Base-by-base conservation (phyloP, 2,888 invertebrate genomes). In the Aethes cnicana region DNA sequence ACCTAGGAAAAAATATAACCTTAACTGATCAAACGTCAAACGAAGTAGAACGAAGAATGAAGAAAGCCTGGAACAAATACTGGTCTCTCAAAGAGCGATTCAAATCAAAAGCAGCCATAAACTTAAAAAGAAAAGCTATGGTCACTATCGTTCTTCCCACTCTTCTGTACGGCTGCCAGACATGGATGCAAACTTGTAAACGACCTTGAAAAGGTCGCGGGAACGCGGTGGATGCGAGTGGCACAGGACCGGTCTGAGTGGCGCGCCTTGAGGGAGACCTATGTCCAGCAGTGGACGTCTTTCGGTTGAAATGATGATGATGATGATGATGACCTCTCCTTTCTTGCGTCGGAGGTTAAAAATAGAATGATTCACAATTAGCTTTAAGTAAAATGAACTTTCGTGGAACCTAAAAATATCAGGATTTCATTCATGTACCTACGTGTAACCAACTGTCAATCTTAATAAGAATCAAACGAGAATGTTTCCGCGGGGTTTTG, bases 41-140 rank as follows among this genome's bases (percentile, higher is more conserved):
- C 2, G 43, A 43, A 4, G 14, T 20, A 5, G 43, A 43, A 3
- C 17, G 12, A 4, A 18, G 41, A 8, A 28, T 42, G 18, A 28
- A 18, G 2, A 28, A 12, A 4, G 17, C 41, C 1, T 42, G 41
- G 41, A 28, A 8, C 8, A 28, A 18, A 18, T 28, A 28, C 18
- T 42, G 41, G 41, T 17, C 18, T 17, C 18, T 26, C 7, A 41
- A 42, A 28, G 41, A 28, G 12, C 11, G 28, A 2, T 14, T 37
- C 4, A 30, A 30, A 37, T 17, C 3, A 16, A n/a, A 8, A 8
- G 2, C 6, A 4, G 8, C 8, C n/a, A 9, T 33, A 1, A 4
- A 33, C 1, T 2, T 33, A 3, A 33, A 33, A n/a, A 17, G 4
- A 1, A 33, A 33, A 33, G n/a, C 14, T 9, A 14, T 17, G n/a